Percentiles rank a stretch among this genome's conserved stretches.
These are phyloP conservation scores for Rutilus rutilus DNA, from an alignment of 2,113 vertebrate species.

Conservation along the genomic window DNA sequence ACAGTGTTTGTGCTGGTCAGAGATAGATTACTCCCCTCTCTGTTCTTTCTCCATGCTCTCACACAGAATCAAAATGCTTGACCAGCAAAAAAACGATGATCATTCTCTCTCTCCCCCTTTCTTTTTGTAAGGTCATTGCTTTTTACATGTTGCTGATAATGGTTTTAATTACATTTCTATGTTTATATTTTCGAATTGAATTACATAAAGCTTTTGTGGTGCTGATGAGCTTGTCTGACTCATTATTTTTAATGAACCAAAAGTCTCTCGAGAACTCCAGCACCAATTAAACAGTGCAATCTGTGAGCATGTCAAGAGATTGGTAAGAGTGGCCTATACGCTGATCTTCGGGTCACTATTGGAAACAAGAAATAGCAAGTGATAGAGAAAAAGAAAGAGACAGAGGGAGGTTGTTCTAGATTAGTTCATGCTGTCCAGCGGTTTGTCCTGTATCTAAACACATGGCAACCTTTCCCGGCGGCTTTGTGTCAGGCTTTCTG, in stretches of 20 bases:
- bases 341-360: slow-evolving; percentile 15
- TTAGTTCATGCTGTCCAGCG: neutral
- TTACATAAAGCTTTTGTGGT: slow-evolving; percentile 14
- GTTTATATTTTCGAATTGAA: slow-evolving; percentile 35
- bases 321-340: slow-evolving; percentile 21
- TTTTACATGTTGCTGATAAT: slow-evolving; percentile 22
- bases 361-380: neutral
- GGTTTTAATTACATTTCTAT: neutral
- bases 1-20: slow-evolving; percentile 12
- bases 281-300: slow-evolving; percentile 57
- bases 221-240: slow-evolving; percentile 46
- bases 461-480: neutral
- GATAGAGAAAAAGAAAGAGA: neutral
- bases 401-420: slow-evolving; percentile 13
- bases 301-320: slow-evolving; percentile 40
- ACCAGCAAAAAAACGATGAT: neutral
- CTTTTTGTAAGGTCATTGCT: neutral
- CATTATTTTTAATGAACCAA: slow-evolving; percentile 56
- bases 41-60: neutral
- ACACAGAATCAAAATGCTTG: neutral
- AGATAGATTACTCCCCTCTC: neutral
- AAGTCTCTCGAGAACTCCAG: slow-evolving; percentile 27
- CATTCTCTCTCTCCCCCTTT: neutral
- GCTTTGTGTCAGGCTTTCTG: slow-evolving; percentile 27
- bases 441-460: neutral